phyloP scores from a whole-genome alignment of 2,888 invertebrate genomes.

The Sthenelais limicola region DNA sequence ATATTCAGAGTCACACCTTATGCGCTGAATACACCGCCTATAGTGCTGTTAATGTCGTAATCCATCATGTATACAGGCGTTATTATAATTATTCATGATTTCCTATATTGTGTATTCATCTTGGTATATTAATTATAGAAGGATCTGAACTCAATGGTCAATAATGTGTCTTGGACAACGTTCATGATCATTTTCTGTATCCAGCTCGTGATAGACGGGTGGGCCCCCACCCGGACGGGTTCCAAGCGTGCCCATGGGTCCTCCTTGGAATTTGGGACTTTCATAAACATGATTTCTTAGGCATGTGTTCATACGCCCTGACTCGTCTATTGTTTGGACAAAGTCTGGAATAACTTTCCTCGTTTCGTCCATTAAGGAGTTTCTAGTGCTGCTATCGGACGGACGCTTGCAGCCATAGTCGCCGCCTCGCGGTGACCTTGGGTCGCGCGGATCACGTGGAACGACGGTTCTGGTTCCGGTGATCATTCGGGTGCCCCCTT shows the following conservation, averaged over 20 bases:
- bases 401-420: constrained; percentile 28
- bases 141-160: constrained; percentile 11
- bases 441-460: constrained; percentile 22
- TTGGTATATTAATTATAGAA: too few species aligned
- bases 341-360: constrained; percentile 28
- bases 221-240: constrained; percentile 11
- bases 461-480: constrained; percentile 11
- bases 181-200: constrained; percentile 8
- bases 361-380: constrained; percentile 11
- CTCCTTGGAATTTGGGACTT: constrained; percentile 17
- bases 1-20: too few species aligned
- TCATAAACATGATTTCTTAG: constrained; percentile 13
- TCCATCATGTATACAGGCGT: too few species aligned
- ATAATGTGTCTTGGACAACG: constrained; percentile 17
- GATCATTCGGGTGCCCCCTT: constrained; percentile 29
- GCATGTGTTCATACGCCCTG: background rate
- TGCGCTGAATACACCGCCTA: too few species aligned
- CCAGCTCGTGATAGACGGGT: constrained; percentile 28
- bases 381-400: constrained; percentile 7
- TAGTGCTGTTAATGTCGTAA: too few species aligned
- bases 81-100: too few species aligned
- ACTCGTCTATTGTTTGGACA: background rate
- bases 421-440: background rate
- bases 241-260: background rate
- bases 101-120: too few species aligned